Conservation (phyloP, 2,113 vertebrate species). For the Hippocampus comes region DNA sequence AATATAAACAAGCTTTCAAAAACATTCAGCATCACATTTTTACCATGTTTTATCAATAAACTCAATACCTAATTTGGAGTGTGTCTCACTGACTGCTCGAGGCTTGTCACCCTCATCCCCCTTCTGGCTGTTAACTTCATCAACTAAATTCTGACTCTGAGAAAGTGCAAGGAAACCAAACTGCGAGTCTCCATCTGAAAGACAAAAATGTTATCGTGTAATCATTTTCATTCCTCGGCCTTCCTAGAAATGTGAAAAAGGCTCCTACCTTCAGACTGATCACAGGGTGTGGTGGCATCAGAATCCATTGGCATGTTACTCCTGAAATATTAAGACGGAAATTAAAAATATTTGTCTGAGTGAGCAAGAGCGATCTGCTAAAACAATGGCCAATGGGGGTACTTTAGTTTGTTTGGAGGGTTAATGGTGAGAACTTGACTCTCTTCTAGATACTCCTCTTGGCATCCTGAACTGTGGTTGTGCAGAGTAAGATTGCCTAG, state of each 20-base stretch:
- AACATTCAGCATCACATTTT: neutral
- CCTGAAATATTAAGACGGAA: constrained; percentile 33
- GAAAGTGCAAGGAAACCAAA: constrained; percentile 86
- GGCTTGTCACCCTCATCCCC: neutral
- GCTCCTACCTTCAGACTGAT: constrained; percentile 59
- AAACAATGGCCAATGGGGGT: neutral
- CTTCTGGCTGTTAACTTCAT: constrained; percentile 35
- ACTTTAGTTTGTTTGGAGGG: constrained; percentile 55
- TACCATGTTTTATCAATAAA: neutral
- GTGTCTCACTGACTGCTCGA: constrained; percentile 31
- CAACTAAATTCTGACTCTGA: constrained; percentile 82
- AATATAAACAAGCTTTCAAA: neutral
- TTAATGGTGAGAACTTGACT: constrained; percentile 64
- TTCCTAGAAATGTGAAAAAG: neutral
- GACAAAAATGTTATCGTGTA: neutral
- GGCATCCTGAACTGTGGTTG: constrained; percentile 33
- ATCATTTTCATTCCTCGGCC: neutral
- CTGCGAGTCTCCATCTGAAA: constrained; percentile 76
- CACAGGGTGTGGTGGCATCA: constrained; percentile 68
- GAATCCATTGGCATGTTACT: constrained; percentile 54
- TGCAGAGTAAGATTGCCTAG: constrained; percentile 33
- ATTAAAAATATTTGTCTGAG: neutral
- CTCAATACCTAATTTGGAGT: constrained; percentile 19
- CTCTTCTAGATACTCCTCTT: constrained; percentile 68
- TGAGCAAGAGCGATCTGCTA: neutral